Evolutionary conservation across 2,888 invertebrate species (phyloP).

Genomic region (Macrosiphum euphorbiae): DNA sequence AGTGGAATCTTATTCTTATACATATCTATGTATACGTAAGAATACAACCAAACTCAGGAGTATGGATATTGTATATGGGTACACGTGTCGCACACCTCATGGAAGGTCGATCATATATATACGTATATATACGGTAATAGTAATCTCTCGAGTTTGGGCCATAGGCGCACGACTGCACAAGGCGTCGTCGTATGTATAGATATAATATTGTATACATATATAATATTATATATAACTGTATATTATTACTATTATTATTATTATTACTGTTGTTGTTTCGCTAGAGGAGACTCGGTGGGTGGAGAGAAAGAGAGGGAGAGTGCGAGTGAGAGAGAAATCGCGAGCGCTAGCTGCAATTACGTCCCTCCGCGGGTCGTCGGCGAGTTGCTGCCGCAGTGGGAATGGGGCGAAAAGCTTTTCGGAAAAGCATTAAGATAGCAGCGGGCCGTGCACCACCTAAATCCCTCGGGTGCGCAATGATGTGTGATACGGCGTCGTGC

Average conservation of each 20-base stretch:
- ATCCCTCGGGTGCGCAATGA: conserved; percentile 64
- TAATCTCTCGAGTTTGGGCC: background rate
- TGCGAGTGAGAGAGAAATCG: conserved; percentile 5
- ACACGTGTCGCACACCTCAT: background rate
- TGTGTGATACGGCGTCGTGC: conserved; percentile 60
- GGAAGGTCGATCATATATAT: background rate
- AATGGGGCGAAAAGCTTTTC: conserved; percentile 61
- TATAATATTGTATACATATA: background rate
- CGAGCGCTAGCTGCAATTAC: conserved; percentile 38
- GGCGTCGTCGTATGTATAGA: background rate
- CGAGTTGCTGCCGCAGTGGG: conserved; percentile 18
- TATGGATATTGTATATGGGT: background rate
- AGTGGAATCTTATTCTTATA: background rate
- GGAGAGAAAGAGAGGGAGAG: background rate
- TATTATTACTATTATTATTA: background rate
- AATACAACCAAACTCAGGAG: background rate
- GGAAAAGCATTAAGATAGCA: conserved; percentile 64
- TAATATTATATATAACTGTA: background rate
- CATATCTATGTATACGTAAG: background rate
- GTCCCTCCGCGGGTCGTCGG: conserved; percentile 44
- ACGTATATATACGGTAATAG: background rate
- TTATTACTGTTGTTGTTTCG: conserved; percentile 10
- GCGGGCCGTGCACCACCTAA: conserved; percentile 53
- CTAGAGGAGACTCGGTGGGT: background rate
- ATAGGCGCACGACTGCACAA: background rate